A percentile compares a stretch with the other conserved stretches of the same genome.
Conservation (phyloP, 2,797 vertebrate species). For the Protosalanx chinensis region DNA sequence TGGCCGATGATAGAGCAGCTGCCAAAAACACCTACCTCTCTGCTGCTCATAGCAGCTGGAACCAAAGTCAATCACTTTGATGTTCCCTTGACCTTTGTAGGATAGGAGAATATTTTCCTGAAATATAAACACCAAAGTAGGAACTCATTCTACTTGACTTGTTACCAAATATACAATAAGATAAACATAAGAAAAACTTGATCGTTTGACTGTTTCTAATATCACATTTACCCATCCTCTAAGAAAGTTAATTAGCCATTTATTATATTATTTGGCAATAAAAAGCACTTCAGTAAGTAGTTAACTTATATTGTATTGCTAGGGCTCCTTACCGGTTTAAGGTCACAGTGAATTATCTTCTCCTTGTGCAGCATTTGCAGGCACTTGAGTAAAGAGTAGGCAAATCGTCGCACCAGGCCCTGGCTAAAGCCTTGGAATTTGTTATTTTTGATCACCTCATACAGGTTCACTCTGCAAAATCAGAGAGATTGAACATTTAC, state of each 20-base stretch:
- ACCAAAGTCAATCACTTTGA: constrained; percentile 96
- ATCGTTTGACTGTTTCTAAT: too few species aligned
- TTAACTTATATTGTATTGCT: not conserved
- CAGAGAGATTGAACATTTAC: not conserved
- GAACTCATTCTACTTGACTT: not conserved
- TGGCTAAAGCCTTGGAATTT: constrained; percentile 93
- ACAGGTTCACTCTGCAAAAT: constrained; percentile 84
- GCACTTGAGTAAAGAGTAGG: constrained; percentile 85
- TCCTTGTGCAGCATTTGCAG: constrained; percentile 90
- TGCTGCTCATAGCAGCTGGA: constrained; percentile 94
- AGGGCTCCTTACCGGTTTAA: constrained; percentile 81
- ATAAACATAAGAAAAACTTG: too few species aligned
- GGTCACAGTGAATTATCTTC: constrained; percentile 94
- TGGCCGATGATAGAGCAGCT: not conserved
- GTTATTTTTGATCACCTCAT: constrained; percentile 93
- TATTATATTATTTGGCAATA: not conserved
- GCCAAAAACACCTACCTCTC: constrained; percentile 74
- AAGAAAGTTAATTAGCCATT: too few species aligned
- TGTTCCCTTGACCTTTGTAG: constrained; percentile 85
- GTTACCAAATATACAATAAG: not conserved
- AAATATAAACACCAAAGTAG: not conserved
- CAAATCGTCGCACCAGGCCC: constrained; percentile 83
- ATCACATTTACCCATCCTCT: too few species aligned
- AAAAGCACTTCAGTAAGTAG: too few species aligned
- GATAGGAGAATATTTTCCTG: constrained; percentile 93